Percentiles rank a stretch among this genome's conserved stretches.
phyloP scores from a whole-genome alignment of 64 coral and sea anemone genomes.

The Stylophora pistillata region DNA sequence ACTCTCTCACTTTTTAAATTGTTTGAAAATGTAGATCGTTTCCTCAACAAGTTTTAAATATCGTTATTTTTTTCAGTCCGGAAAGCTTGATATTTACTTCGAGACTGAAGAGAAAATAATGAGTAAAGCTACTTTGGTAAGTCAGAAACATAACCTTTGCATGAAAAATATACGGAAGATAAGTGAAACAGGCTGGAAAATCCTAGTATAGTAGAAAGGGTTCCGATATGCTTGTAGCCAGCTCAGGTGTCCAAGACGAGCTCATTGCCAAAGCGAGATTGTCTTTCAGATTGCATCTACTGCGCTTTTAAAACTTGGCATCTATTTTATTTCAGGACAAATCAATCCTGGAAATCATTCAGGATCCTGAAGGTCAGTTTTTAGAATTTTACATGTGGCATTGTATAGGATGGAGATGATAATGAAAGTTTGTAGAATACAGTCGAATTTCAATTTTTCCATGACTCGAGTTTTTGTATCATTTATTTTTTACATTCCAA shows the following conservation, averaged over 20 bases:
- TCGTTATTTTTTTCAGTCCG: slow-evolving; percentile 56
- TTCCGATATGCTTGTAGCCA: too few relatives aligned
- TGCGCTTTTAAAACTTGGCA: background rate
- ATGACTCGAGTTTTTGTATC: background rate
- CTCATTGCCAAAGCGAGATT: too few relatives aligned
- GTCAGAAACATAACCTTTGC: background rate
- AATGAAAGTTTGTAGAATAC: too few relatives aligned
- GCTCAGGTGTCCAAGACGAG: too few relatives aligned
- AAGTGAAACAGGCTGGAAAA: too few relatives aligned
- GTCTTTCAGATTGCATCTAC: too few relatives aligned
- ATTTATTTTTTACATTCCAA: background rate
- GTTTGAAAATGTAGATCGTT: too few relatives aligned
- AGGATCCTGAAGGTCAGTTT: slow-evolving; percentile 93
- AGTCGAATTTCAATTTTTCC: too few relatives aligned
- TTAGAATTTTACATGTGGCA: background rate
- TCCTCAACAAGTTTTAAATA: background rate
- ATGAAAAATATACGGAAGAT: too few relatives aligned
- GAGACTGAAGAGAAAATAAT: slow-evolving; percentile 99
- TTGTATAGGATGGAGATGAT: too few relatives aligned
- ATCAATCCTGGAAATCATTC: slow-evolving; percentile 99
- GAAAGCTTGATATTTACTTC: slow-evolving; percentile 95
- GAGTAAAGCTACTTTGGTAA: slow-evolving; percentile 95
- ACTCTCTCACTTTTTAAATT: too few relatives aligned
- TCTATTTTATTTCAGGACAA: slow-evolving; percentile 75
- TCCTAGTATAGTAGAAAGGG: too few relatives aligned